phyloP scores from a whole-genome alignment of 1,140 invertebrate genomes.

The Drosophila melanica region DNA sequence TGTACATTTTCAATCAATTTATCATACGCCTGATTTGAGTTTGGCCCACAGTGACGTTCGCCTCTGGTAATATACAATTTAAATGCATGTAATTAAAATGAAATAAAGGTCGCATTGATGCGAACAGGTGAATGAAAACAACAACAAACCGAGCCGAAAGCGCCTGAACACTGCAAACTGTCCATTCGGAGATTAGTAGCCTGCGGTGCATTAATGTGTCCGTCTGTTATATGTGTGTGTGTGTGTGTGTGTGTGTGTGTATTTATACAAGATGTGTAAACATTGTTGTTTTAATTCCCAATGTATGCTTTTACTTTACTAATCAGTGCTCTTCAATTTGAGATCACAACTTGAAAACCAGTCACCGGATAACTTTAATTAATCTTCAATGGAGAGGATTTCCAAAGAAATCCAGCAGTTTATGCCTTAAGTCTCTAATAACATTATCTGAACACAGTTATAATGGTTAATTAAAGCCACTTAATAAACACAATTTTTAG shows the following conservation, averaged over 20 bases:
- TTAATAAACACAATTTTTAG: too few species aligned
- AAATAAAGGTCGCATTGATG: conserved; percentile 54
- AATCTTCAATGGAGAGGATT: background rate
- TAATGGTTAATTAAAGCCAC: too few species aligned
- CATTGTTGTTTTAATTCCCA: background rate
- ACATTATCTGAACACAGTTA: background rate
- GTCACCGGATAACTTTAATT: background rate
- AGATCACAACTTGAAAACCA: background rate
- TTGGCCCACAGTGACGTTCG: conserved; percentile 32
- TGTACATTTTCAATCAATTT: conserved; percentile 70
- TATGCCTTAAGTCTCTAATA: conserved; percentile 2
- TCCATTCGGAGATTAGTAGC: background rate
- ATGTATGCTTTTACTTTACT: conserved; percentile 5
- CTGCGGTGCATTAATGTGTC: background rate
- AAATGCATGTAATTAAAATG: conserved; percentile 71
- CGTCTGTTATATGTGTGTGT: too few species aligned
- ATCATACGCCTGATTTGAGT: conserved; percentile 70
- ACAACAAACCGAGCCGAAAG: conserved; percentile 4
- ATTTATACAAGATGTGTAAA: background rate
- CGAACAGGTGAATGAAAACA: conserved; percentile 10
- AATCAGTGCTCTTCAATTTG: conserved; percentile 19
- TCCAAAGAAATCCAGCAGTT: too few species aligned
- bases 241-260: too few species aligned
- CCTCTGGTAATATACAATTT: conserved; percentile 38
- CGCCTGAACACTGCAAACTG: background rate